Evolutionary conservation across 2,888 invertebrate species (phyloP).

Genomic region (Cephus pygmeus): DNA sequence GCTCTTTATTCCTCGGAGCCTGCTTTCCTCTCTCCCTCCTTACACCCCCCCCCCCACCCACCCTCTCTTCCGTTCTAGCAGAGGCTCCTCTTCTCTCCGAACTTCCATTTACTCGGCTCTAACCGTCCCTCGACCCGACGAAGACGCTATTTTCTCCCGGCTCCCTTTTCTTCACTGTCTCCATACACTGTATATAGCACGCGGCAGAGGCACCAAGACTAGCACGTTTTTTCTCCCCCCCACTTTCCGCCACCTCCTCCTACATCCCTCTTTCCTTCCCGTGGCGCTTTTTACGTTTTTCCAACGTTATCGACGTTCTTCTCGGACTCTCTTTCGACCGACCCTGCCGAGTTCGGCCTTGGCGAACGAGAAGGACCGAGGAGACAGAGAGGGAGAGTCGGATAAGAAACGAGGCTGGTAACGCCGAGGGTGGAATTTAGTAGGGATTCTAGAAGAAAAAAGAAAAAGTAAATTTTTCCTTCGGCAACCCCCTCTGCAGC

Average conservation of each 20-base stretch:
- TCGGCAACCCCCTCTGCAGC: conserved; percentile 4
- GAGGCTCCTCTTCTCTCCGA: neutral
- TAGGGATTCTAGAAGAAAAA: neutral
- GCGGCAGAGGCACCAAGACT: neutral
- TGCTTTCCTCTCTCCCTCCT: conserved; percentile 55
- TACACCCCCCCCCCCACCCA: conserved; percentile 14
- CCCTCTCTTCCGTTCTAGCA: neutral
- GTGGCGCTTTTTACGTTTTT: conserved; percentile 58
- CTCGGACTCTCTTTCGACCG: conserved; percentile 1
- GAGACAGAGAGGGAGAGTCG: neutral
- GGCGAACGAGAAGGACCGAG: neutral
- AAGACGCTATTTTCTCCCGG: conserved; percentile 60
- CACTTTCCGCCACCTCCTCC: conserved; percentile 3
- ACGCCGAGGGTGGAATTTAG: conserved; percentile 12
- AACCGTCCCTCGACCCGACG: conserved; percentile 5
- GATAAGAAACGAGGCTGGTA: conserved; percentile 1
- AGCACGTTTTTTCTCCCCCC: conserved; percentile 11
- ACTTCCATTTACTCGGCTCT: conserved; percentile 36
- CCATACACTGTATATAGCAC: conserved; percentile 32
- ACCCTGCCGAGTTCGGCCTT: neutral
- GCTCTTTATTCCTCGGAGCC: conserved; percentile 42
- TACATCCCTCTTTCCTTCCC: neutral
- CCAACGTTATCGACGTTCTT: conserved; percentile 63
- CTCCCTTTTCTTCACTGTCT: conserved; percentile 55
- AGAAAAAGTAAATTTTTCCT: neutral